These are phyloP conservation scores for Pristionchus japonicus DNA, from an alignment of 2,888 invertebrate species.

Conservation along the genomic window DNA sequence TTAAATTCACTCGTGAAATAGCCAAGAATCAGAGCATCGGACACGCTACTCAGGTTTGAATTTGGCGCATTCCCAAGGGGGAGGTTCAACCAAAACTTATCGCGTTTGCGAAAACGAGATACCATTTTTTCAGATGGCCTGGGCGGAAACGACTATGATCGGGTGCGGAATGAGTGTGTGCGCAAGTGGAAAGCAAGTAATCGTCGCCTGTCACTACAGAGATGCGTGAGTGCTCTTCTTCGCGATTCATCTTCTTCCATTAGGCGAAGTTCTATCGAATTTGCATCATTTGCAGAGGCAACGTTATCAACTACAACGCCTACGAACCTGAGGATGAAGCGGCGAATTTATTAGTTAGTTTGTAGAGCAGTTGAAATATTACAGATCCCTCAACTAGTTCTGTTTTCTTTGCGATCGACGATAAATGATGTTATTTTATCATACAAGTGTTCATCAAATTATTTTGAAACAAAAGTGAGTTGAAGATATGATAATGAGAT, in stretches of 20 bases:
- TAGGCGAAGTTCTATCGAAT: background rate
- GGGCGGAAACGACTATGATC: constrained; percentile 49
- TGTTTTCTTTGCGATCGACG: too few relatives aligned
- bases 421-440: too few relatives aligned
- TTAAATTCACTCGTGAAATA: constrained; percentile 5
- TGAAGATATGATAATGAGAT: too few relatives aligned
- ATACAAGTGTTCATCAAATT: too few relatives aligned
- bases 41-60: constrained; percentile 48
- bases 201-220: constrained; percentile 49
- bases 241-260: background rate
- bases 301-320: constrained; percentile 43
- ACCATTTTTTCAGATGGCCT: constrained; percentile 49
- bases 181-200: background rate
- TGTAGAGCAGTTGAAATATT: too few relatives aligned
- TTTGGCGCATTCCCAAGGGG: background rate
- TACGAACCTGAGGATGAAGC: constrained; percentile 47
- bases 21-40: constrained; percentile 49
- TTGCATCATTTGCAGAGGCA: constrained; percentile 46
- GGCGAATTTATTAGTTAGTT: too few relatives aligned
- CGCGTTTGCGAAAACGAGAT: too few relatives aligned
- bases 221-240: constrained; percentile 23
- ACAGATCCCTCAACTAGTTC: too few relatives aligned
- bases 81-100: too few relatives aligned
- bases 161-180: constrained; percentile 51
- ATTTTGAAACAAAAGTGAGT: too few relatives aligned